Conservation (phyloP, 2,888 invertebrate species). For the Bellardia pandia region DNA sequence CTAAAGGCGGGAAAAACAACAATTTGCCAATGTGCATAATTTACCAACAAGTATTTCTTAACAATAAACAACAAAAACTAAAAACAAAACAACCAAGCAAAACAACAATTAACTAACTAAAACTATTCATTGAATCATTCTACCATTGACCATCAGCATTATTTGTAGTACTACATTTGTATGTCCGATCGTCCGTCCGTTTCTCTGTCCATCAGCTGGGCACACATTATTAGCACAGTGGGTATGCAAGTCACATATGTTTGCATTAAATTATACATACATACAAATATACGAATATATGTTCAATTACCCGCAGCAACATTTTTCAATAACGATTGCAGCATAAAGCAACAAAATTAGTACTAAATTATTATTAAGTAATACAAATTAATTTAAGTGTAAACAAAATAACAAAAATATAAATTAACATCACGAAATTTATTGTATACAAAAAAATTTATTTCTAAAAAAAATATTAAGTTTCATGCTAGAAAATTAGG, state of each 20-base stretch:
- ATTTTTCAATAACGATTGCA: conserved; percentile 52
- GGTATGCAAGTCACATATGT: conserved; percentile 67
- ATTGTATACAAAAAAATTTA: neutral
- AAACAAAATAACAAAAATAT: conserved; percentile 23
- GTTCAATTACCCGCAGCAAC: neutral
- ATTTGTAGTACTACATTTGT: neutral
- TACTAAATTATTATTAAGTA: conserved; percentile 54
- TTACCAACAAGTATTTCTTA: neutral
- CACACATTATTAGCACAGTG: conserved; percentile 50
- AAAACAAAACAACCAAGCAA: conserved; percentile 39
- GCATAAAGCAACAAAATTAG: neutral
- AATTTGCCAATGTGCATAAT: conserved; percentile 10
- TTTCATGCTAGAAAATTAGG: conserved; percentile 3
- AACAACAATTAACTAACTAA: conserved; percentile 32
- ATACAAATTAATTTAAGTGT: conserved; percentile 43
- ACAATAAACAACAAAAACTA: conserved; percentile 12
- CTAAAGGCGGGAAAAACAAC: conserved; percentile 26
- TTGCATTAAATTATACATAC: conserved; percentile 48
- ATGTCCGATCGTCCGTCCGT: neutral
- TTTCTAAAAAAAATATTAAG: neutral
- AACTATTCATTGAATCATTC: conserved; percentile 50
- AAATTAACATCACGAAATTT: conserved; percentile 21
- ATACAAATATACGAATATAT: neutral
- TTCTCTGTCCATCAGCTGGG: neutral
- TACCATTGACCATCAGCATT: conserved; percentile 70